A percentile compares a stretch with the other conserved stretches of the same genome.
Conservation (phyloP, 2,797 vertebrate genomes). For the Lates japonicus region DNA sequence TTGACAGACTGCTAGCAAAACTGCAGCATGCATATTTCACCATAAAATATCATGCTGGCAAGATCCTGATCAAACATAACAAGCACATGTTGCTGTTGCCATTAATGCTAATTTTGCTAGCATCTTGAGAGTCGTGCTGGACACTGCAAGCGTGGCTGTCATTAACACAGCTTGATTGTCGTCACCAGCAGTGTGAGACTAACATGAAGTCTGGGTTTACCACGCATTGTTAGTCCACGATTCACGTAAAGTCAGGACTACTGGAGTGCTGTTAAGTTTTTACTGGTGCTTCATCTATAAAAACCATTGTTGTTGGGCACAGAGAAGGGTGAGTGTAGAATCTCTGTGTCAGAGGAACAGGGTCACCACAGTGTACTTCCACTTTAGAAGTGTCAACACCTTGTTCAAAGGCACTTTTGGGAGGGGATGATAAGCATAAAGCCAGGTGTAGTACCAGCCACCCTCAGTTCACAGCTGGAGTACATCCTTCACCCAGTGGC, state of each 20-base stretch:
- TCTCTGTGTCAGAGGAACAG: slow-evolving; percentile 20
- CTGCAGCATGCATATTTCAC: slow-evolving; percentile 41
- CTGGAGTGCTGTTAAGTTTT: slow-evolving; percentile 16
- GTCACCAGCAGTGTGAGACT: slow-evolving; percentile 22
- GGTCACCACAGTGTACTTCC: slow-evolving; percentile 12
- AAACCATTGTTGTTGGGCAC: slow-evolving; percentile 11
- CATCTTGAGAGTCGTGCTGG: slow-evolving; percentile 47
- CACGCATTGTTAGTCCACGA: slow-evolving; percentile 36
- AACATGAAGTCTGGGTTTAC: slow-evolving; percentile 37
- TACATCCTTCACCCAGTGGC: slow-evolving; percentile 27
- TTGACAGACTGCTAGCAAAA: slow-evolving; percentile 39
- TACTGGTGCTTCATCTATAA: no score
- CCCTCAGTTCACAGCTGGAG: slow-evolving; percentile 37
- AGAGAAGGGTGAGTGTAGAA: not conserved
- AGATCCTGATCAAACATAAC: slow-evolving; percentile 54
- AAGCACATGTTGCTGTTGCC: slow-evolving; percentile 40
- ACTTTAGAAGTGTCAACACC: slow-evolving; percentile 22
- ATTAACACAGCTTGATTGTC: slow-evolving; percentile 53
- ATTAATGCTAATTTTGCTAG: slow-evolving; percentile 50
- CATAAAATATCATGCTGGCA: slow-evolving; percentile 53
- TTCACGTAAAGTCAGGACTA: slow-evolving; percentile 27
- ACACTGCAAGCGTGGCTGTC: slow-evolving; percentile 38
- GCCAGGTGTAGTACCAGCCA: slow-evolving; percentile 17
- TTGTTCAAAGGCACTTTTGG: slow-evolving; percentile 55
- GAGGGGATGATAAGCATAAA: slow-evolving; percentile 2